Base-by-base conservation (phyloP, 1,140 invertebrate species). In the Trinorchestia longiramus region DNA sequence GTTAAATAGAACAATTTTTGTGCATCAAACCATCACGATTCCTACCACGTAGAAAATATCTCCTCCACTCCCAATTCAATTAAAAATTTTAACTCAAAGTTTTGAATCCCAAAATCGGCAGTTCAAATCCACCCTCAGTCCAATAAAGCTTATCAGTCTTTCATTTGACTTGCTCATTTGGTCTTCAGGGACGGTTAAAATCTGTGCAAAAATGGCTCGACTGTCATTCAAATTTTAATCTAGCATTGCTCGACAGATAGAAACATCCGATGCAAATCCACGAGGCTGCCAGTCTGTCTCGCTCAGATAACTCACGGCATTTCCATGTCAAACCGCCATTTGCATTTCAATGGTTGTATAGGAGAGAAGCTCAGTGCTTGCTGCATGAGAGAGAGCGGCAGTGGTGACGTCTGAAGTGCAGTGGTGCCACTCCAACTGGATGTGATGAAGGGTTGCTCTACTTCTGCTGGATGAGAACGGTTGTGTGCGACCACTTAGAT, bases 221-320 rank as follows among this genome's bases (percentile, higher is more conserved):
- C 92, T 94, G 92, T 94, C 92, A 94, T 94, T 94, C 92, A 94
- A 94, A 94, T 94, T 94, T 94, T 94, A 94, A 94, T 94, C 92
- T 94, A n/a, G 92, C 43, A 42, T 94, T 94, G 92, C 92, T 94
- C 92, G 92, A 94, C 92, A 94, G 92, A 94, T 94, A 94, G 92
- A 94, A 94, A 94, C 92, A 94, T 47, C 43, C 43, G 92, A 94
- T 94, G 92, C 44, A 94, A 94, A 94, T 94, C 92, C 92, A 47
- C 36, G 43, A 19, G 92, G 43, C 43, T 45, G 92, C 41, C 92
- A 94, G 92, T 94, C 92, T 94, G 92, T 94, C 92, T 94, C 92
- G 92, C 92, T 44, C 44, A 94, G 92, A 94, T 94, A 94, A 47
- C 92, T 47, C 44, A n/a, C 43, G 11, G 92, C 92, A 94, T 94